These are phyloP conservation scores for Sebastes schlegelii DNA, from an alignment of 2,113 vertebrate species.

Conservation along the genomic window DNA sequence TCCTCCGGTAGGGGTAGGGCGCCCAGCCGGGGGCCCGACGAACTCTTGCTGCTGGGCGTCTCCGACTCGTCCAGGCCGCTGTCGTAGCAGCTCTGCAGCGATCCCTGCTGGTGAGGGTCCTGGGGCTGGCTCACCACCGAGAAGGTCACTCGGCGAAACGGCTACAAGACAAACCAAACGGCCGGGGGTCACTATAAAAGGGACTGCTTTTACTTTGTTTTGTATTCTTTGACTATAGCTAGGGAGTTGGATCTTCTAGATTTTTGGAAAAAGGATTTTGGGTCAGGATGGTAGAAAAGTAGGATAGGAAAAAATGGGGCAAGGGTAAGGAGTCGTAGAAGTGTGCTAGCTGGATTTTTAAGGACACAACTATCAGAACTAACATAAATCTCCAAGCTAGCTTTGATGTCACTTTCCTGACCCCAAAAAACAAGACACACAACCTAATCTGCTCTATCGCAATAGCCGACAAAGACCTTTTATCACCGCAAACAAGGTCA, in stretches of 20 bases:
- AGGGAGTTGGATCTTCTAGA: conserved; percentile 52
- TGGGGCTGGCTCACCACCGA: conserved; percentile 99
- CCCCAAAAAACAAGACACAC: conserved; percentile 4
- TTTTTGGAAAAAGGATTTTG: conserved; percentile 29
- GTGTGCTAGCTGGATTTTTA: conserved; percentile 1
- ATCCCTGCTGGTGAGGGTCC: conserved; percentile 99
- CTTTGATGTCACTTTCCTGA: background rate
- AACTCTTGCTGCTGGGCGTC: conserved; percentile 99
- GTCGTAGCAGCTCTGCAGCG: conserved; percentile 99
- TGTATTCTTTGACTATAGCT: conserved; percentile 38
- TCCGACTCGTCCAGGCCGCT: conserved; percentile 99
- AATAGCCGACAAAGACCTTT: conserved; percentile 41
- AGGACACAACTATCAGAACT: conserved; percentile 3
- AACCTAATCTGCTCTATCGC: conserved; percentile 9
- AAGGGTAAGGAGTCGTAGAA: conserved; percentile 16
- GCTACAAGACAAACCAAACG: conserved; percentile 98
- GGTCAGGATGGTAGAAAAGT: conserved; percentile 48
- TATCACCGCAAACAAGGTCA: conserved; percentile 21
- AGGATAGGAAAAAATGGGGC: conserved; percentile 30
- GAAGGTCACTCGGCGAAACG: conserved; percentile 99
- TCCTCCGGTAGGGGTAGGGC: conserved; percentile 99
- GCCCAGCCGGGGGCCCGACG: conserved; percentile 98
- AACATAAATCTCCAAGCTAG: conserved; percentile 4
- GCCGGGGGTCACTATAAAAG: conserved; percentile 94
- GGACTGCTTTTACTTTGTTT: conserved; percentile 63